These are phyloP conservation scores for Pandemis corylana DNA, from an alignment of 2,888 invertebrate species.

Conservation along the genomic window DNA sequence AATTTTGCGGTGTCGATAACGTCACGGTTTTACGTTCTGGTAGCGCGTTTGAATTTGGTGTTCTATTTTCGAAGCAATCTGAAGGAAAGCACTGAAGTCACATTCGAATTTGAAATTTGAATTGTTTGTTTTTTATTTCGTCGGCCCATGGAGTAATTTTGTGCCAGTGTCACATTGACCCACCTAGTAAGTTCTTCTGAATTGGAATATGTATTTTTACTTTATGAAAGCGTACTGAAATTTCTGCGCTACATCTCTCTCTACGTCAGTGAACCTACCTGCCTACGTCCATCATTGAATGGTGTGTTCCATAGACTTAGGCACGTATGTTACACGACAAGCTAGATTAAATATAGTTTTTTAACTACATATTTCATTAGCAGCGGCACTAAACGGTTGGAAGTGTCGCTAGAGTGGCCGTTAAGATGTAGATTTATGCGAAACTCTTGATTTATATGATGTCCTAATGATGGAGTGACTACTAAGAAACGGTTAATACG, in stretches of 20 bases:
- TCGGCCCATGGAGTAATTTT: neutral
- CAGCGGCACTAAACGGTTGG: constrained; percentile 64
- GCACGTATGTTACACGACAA: neutral
- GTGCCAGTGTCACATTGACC: neutral
- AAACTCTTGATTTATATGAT: constrained; percentile 70
- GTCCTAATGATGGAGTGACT: constrained; percentile 65
- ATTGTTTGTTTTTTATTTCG: neutral
- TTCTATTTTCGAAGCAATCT: constrained; percentile 13
- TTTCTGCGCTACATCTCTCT: neutral
- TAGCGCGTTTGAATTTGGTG: constrained; percentile 10
- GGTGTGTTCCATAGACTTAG: neutral
- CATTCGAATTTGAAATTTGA: neutral
- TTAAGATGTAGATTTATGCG: constrained; percentile 78
- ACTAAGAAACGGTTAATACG: constrained; percentile 54
- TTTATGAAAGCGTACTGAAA: too few relatives aligned
- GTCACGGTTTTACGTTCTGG: constrained; percentile 14
- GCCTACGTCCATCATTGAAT: too few relatives aligned
- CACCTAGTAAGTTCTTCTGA: too few relatives aligned
- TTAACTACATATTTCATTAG: constrained; percentile 69
- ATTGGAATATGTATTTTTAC: too few relatives aligned
- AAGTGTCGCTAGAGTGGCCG: constrained; percentile 54
- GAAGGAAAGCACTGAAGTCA: neutral
- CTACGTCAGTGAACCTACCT: too few relatives aligned
- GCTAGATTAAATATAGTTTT: constrained; percentile 46
- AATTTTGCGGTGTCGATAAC: constrained; percentile 22